Base-by-base conservation (phyloP, 2,797 vertebrate species). In the Gorsachius magnificus region DNA sequence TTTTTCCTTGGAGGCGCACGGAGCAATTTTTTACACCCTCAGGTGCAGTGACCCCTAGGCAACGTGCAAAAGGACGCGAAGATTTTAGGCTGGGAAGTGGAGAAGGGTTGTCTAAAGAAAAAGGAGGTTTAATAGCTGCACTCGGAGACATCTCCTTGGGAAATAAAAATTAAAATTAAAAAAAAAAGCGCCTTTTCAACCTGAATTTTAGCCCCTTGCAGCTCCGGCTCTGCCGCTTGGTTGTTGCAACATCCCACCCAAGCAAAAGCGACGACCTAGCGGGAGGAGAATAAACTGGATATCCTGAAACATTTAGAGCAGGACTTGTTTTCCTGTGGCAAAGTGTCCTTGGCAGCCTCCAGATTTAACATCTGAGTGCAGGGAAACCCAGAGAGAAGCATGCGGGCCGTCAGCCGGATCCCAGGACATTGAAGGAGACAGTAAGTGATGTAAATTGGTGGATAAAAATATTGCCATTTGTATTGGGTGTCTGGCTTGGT, bases 371-470 rank as follows among this genome's bases (percentile, higher is more conserved):
- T 19, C 9, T 6, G 24, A 79, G 54, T 0, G 12, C 33, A 6
- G 80, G 70, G 53, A 46, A 72, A 58, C 10, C 15, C 64, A 16
- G 56, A 19, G 71, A 81, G 81, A 28, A 58, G 64, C 36, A 6
- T 5, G 5, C 4, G 3, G n/a, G 74, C 50, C 82, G 12, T 93
- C 79, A 93, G 75, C 31, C 1, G 9, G 9, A 58, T 70, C 45
- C 75, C 53, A 24, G 70, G 79, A 87, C 89, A 95, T 95, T 9
- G 57, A 51, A 87, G 83, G 87, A 83, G 96, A 93, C 95, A 94
- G 87, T 85, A 95, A 97, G 74, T 28, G 72, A 92, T 90, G 94
- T n/a, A 93, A 93, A 94, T 88, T 69, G 90, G 12, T 69, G 91
- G 87, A 33, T 41, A 58, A 89, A 93, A 87, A 68, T 71, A 76